These are phyloP conservation scores for Drosophila mimetica DNA, from an alignment of 2,888 invertebrate genomes.

Conservation along the genomic window DNA sequence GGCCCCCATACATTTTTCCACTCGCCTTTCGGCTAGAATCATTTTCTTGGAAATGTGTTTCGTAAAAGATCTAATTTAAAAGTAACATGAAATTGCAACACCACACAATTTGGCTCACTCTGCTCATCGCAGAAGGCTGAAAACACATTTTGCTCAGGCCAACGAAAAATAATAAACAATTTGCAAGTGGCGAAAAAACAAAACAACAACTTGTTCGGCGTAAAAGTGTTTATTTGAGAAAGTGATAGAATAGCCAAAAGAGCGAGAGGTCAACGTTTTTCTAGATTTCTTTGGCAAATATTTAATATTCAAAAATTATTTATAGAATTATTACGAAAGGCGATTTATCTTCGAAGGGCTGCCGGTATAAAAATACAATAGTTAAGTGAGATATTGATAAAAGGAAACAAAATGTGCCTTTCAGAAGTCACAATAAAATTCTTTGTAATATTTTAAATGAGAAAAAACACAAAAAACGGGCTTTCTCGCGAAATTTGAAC, in stretches of 20 bases:
- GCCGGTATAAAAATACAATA: too few species aligned
- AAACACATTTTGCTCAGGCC: conserved; percentile 5
- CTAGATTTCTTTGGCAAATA: neutral
- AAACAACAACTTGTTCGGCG: conserved; percentile 30
- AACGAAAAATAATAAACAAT: conserved; percentile 28
- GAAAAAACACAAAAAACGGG: too few species aligned
- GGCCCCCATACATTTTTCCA: conserved; percentile 30
- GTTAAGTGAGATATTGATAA: too few species aligned
- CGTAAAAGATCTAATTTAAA: conserved; percentile 20
- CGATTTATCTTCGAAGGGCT: neutral
- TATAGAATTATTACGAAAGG: conserved; percentile 3
- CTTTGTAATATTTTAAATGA: too few species aligned
- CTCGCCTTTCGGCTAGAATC: conserved; percentile 48
- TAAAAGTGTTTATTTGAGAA: conserved; percentile 4
- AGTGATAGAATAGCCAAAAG: neutral
- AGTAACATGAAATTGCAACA: conserved; percentile 1
- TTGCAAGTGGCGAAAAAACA: conserved; percentile 4
- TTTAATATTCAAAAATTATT: conserved; percentile 13
- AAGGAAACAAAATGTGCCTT: too few species aligned
- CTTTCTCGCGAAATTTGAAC: too few species aligned
- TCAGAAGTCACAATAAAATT: neutral
- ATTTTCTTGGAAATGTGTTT: conserved; percentile 53
- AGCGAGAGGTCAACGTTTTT: conserved; percentile 9
- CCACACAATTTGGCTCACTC: neutral
- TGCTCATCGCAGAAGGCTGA: neutral